Base-by-base conservation (phyloP, 2,113 vertebrate genomes). In the Cercocebus atys region DNA sequence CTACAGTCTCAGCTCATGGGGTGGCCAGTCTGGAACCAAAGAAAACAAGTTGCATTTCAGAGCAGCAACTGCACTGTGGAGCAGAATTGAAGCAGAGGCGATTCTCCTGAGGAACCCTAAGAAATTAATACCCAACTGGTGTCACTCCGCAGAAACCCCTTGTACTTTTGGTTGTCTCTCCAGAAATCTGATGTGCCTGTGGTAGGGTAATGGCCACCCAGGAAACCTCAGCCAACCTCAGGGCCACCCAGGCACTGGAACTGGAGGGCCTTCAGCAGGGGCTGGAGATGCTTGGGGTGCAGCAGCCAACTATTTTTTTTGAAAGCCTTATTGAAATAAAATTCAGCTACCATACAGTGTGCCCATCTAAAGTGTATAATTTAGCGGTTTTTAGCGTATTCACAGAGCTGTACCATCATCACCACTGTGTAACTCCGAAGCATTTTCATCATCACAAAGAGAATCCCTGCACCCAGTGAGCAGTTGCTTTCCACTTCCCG, bases 261-360 rank as follows among this genome's bases (percentile, higher is more conserved):
- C 2, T 0, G 57, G 13, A 50, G 47, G 25, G 25, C 14, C n/a
- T 82, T 2, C 14, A 23, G 55, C 16, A 43, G 32, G 64, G 45
- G 1, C 11, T 38, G 30, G 76, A 40, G 70, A 50, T 9, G 20
- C 52, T 11, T n/a, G 8, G 76, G 8, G 40, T 3, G 0, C 17
- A 20, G n/a, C 1, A 14, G 35, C 18, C n/a, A 70, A 30, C 27
- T 20, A 7, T 30, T 66, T 75, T 85, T 22, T 61, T 43, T 50
- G 25, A 57, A 11, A 92, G 38, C 45, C n/a, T 85, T 27, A 59
- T 45, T 95, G 96, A 90, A 47, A 25, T 68, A 30, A 81, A 64
- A 86, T 30, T 85, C 9, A 66, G 47, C 40, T 75, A 25, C 38
- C 32, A 8, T 23, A 20, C 3, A 23, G 27, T 30, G 89, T 35